Base-by-base conservation (phyloP, 2,113 vertebrate genomes). In the Turnix velox region DNA sequence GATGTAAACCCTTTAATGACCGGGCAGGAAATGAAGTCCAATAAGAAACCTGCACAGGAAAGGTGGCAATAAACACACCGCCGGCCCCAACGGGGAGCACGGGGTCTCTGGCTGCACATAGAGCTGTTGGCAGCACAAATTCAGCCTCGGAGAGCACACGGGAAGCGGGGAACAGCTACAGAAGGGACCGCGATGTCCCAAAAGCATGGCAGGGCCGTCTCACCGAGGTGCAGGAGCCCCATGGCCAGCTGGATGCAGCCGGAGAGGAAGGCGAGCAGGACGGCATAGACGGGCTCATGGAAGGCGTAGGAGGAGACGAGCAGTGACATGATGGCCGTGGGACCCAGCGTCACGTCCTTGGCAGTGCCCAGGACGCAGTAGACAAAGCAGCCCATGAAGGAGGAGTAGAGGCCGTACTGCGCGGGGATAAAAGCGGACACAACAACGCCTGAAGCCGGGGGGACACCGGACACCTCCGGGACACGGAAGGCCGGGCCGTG, bases 321-420 rank as follows among this genome's bases (percentile, higher is more conserved):
- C 40, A 99, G 98, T 5, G 99, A 99, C 99, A 99, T 99, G 98
- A 99, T 99, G 90, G 99, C 99, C 0, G 99, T 99, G 52, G 99
- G 99, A 33, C 99, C 99, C 95, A 99, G 96, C 0, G 99, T 99
- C 96, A 99, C 97, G 3, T 99, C 99, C 90, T 99, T 99, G n/a
- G 99, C 98, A 3, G 99, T 99, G 78, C 99, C 99, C 89, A 99
- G 97, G 30, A 99, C 22, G 77, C 98, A 98, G 95, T 99, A 99
- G 48, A 99, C 96, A 14, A 99, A 99, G 68, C 99, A 98, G 30
- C 99, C 99, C 98, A 98, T 97, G 94, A 99, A 99, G 65, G 99
- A 98, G 2, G 99, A 99, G 57, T 99, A 99, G 55, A 99, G 98
- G 24, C 99, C 99, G 0, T 98, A 99, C 99, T 99, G 97, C 61